phyloP scores from a whole-genome alignment of 2,797 vertebrate species.

The Clamator glandarius region DNA sequence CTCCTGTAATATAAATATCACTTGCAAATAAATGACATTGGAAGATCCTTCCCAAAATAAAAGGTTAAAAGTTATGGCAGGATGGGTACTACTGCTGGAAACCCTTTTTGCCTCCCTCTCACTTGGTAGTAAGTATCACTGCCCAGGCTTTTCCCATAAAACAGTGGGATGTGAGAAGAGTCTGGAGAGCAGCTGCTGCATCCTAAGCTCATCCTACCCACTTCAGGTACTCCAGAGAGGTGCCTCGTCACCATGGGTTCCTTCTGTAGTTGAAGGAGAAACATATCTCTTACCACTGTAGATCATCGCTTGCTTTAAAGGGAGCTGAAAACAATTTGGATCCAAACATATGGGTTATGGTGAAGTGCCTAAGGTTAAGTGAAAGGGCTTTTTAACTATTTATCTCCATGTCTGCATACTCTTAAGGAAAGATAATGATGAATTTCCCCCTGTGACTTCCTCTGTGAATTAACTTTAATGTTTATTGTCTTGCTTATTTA shows the following conservation, averaged over 20 bases:
- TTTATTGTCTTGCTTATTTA: not conserved
- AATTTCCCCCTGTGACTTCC: not conserved
- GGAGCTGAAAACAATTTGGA: not conserved
- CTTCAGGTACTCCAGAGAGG: not conserved
- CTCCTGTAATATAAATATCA: too few species aligned
- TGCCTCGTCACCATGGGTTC: not conserved
- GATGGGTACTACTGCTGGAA: too few species aligned
- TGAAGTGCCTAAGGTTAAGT: conserved; percentile 9
- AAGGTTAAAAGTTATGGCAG: too few species aligned
- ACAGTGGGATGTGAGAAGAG: not conserved
- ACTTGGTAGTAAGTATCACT: rapidly evolving
- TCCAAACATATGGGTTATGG: not conserved
- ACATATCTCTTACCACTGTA: not conserved
- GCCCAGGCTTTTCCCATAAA: not conserved
- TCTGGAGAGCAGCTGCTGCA: not conserved
- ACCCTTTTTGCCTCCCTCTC: too few species aligned
- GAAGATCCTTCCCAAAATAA: too few species aligned
- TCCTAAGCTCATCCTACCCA: not conserved
- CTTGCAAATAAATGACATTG: too few species aligned
- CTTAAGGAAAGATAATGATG: not conserved
- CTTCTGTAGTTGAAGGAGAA: not conserved
- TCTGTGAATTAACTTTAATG: not conserved
- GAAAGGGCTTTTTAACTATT: not conserved
- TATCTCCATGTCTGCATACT: not conserved
- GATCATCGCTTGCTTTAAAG: conserved; percentile 12